A percentile compares a stretch with the other conserved stretches of the same genome.
phyloP scores from a whole-genome alignment of 2,888 invertebrate genomes.

The Furcula furcula region DNA sequence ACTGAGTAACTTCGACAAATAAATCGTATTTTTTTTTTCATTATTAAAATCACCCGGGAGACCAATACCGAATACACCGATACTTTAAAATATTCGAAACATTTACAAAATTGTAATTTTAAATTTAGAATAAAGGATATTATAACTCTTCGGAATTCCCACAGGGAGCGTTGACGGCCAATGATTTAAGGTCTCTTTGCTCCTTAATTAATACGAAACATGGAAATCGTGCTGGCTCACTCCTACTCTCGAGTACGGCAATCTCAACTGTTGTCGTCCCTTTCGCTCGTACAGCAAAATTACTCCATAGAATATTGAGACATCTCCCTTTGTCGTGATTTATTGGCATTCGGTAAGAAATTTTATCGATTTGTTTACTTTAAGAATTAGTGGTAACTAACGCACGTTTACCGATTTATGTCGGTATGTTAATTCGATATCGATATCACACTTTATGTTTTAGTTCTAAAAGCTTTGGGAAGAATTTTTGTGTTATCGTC shows the following conservation, averaged over 20 bases:
- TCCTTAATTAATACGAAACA: conserved; percentile 72
- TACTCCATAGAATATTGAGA: conserved; percentile 69
- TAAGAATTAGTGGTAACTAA: conserved; percentile 72
- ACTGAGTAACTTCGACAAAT: too few species aligned
- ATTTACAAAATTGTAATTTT: conserved; percentile 78
- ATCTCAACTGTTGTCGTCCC: conserved; percentile 33
- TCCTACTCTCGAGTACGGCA: conserved; percentile 32
- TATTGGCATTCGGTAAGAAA: conserved; percentile 59
- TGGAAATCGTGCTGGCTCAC: conserved; percentile 47
- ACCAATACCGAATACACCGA: conserved; percentile 50
- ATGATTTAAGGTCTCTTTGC: conserved; percentile 74
- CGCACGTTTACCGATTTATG: conserved; percentile 60
- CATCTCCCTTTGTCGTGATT: conserved; percentile 71
- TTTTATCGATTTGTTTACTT: conserved; percentile 79
- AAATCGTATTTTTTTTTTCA: conserved; percentile 17
- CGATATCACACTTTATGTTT: conserved; percentile 49
- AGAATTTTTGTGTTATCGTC: conserved; percentile 15
- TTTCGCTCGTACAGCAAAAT: conserved; percentile 49
- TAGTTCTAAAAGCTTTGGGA: conserved; percentile 33
- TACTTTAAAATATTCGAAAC: conserved; percentile 70
- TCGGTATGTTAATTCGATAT: conserved; percentile 61
- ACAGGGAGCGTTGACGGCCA: conserved; percentile 77
- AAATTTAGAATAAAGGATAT: conserved; percentile 79
- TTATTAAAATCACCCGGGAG: conserved; percentile 45
- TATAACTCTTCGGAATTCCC: conserved; percentile 79